These are phyloP conservation scores for Malthinus seriepunctatus DNA, from an alignment of 2,888 invertebrate species.

Conservation along the genomic window DNA sequence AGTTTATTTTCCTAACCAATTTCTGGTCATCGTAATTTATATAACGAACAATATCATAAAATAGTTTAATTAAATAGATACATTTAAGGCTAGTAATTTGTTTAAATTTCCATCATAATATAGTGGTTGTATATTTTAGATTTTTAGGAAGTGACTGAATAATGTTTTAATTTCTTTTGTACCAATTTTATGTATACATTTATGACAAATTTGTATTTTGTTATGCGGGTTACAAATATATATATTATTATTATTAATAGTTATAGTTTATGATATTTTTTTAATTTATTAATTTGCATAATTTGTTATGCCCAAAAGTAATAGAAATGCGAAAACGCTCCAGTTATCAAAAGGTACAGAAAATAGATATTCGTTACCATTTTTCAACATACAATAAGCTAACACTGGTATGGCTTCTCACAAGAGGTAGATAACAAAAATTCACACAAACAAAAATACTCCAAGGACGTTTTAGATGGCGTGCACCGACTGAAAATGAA, in stretches of 20 bases:
- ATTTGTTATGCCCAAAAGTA: neutral
- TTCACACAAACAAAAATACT: conserved; percentile 3
- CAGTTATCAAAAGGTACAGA: conserved; percentile 18
- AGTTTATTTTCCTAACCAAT: conserved; percentile 37
- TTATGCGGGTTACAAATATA: conserved; percentile 16
- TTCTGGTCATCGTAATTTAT: conserved; percentile 25
- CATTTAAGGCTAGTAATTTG: conserved; percentile 20
- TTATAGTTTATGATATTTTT: neutral
- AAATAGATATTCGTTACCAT: conserved; percentile 16
- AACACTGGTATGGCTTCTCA: conserved; percentile 2
- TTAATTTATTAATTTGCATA: too few species aligned
- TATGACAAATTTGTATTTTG: conserved; percentile 11
- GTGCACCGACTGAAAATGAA: conserved; percentile 36
- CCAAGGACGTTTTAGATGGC: conserved; percentile 23
- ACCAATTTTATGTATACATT: conserved; percentile 13
- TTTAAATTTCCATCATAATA: conserved; percentile 24
- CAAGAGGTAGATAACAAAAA: conserved; percentile 22
- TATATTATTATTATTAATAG: neutral
- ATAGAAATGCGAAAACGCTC: neutral
- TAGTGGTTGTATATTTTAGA: conserved; percentile 20
- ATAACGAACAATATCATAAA: conserved; percentile 11
- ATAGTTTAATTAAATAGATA: conserved; percentile 11
- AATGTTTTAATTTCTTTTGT: conserved; percentile 14
- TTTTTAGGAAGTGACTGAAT: conserved; percentile 19
- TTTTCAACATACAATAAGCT: neutral